These are phyloP conservation scores for Fissipunctia ypsillon DNA, from an alignment of 2,888 invertebrate genomes.

Conservation along the genomic window DNA sequence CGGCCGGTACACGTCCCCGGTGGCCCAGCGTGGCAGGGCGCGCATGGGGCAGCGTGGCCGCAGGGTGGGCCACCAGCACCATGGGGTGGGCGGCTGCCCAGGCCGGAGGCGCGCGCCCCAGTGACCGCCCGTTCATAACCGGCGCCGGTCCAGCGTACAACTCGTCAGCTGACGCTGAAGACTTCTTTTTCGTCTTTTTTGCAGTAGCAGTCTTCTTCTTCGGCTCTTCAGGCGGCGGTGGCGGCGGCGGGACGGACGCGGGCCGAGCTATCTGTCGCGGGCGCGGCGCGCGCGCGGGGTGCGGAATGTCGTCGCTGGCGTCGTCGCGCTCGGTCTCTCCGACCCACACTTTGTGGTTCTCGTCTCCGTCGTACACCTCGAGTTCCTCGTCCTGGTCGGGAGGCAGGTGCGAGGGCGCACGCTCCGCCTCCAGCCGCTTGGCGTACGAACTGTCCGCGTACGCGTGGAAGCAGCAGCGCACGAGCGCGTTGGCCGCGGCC, in stretches of 20 bases:
- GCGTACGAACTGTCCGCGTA: slow-evolving; percentile 99
- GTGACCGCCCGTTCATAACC: slow-evolving; percentile 84
- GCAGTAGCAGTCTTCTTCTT: slow-evolving; percentile 90
- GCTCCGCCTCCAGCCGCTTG: slow-evolving; percentile 93
- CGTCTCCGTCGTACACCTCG: slow-evolving; percentile 96
- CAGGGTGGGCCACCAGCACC: slow-evolving; percentile 87
- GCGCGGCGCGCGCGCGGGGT: slow-evolving; percentile 92
- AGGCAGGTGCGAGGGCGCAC: slow-evolving; percentile 83
- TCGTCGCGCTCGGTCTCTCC: slow-evolving; percentile 94
- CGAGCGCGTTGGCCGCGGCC: slow-evolving; percentile 99
- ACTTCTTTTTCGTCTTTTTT: slow-evolving; percentile 90
- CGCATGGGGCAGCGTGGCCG: slow-evolving; percentile 86
- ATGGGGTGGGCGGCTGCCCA: slow-evolving; percentile 88
- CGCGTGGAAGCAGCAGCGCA: slow-evolving; percentile 99
- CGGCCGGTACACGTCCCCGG: slow-evolving; percentile 91
- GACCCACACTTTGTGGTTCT: slow-evolving; percentile 98
- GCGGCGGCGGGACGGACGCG: slow-evolving; percentile 96
- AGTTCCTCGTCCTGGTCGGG: slow-evolving; percentile 93
- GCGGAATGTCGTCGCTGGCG: slow-evolving; percentile 92
- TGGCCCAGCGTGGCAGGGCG: slow-evolving; percentile 89
- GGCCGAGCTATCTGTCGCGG: slow-evolving; percentile 95
- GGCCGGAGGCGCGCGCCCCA: slow-evolving; percentile 86
- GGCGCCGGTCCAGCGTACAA: slow-evolving; percentile 89
- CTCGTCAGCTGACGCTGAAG: slow-evolving; percentile 91
- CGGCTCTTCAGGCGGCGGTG: slow-evolving; percentile 93